Conservation (phyloP, 2,113 vertebrate genomes). For the Mustela lutreola region DNA sequence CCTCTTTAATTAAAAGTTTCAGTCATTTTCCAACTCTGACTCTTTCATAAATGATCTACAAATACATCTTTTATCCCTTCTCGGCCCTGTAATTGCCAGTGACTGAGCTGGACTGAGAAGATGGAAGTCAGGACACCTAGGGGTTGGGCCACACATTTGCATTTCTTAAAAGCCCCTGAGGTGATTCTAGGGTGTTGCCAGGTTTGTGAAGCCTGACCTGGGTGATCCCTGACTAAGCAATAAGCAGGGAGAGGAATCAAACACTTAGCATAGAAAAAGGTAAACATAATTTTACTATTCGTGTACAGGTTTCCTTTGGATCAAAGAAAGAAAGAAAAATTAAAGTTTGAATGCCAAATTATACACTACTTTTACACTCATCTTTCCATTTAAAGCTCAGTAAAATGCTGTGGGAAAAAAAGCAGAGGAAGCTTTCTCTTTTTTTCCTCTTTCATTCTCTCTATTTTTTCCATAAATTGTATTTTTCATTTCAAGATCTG, state of each 20-base stretch:
- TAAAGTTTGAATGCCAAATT: slow-evolving; percentile 30
- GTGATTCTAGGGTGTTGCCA: neutral
- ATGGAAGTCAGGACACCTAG: neutral
- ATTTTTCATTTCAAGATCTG: neutral
- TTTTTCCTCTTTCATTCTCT: neutral
- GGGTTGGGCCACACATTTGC: too few relatives aligned
- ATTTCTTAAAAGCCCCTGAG: neutral
- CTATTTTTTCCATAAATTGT: neutral
- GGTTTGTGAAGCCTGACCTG: neutral
- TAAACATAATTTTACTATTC: neutral
- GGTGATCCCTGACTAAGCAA: neutral
- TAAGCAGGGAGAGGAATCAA: neutral
- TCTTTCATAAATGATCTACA: neutral
- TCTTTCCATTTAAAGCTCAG: neutral
- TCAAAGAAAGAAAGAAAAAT: slow-evolving; percentile 37
- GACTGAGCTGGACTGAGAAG: neutral
- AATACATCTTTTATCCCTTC: neutral
- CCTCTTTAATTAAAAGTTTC: neutral
- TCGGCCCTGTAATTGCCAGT: neutral
- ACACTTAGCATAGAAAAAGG: neutral
- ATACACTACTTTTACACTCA: neutral
- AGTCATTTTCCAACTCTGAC: neutral
- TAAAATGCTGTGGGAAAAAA: neutral
- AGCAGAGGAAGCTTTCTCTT: neutral
- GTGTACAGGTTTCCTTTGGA: neutral